These are phyloP conservation scores for Diploscapter pachys DNA, from an alignment of 1,140 invertebrate species.

Conservation along the genomic window DNA sequence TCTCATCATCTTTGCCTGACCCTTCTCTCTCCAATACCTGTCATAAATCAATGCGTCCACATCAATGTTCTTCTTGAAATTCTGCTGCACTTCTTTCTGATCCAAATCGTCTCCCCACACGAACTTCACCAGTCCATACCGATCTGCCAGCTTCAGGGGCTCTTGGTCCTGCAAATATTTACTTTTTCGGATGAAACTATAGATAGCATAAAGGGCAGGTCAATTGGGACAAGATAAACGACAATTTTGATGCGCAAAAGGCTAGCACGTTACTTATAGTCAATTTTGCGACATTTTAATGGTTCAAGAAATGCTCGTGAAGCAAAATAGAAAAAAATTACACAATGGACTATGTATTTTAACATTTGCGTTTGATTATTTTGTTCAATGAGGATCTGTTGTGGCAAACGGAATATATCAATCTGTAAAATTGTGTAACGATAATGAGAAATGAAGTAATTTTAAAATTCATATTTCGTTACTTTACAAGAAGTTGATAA, in stretches of 20 bases:
- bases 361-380: too few species aligned
- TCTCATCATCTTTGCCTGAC: neutral
- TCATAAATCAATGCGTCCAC: slow-evolving; percentile 58
- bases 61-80: slow-evolving; percentile 50
- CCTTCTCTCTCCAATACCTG: slow-evolving; percentile 21
- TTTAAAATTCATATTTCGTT: neutral
- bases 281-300: too few species aligned
- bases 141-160: slow-evolving; percentile 45
- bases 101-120: slow-evolving; percentile 58
- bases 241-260: too few species aligned
- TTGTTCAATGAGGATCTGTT: too few species aligned
- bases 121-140: slow-evolving; percentile 47
- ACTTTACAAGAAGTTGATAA: neutral
- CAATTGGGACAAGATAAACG: too few species aligned
- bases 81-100: slow-evolving; percentile 46
- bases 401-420: too few species aligned
- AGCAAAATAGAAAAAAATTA: too few species aligned
- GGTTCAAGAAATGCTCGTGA: too few species aligned
- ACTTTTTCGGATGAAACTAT: neutral
- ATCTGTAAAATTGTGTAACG: too few species aligned
- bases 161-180: slow-evolving; percentile 27
- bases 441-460: neutral
- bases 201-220: too few species aligned
- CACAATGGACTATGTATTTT: too few species aligned
- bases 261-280: too few species aligned